These are phyloP conservation scores for Furnarius figulus DNA, from an alignment of 2,113 vertebrate species.

Conservation along the genomic window DNA sequence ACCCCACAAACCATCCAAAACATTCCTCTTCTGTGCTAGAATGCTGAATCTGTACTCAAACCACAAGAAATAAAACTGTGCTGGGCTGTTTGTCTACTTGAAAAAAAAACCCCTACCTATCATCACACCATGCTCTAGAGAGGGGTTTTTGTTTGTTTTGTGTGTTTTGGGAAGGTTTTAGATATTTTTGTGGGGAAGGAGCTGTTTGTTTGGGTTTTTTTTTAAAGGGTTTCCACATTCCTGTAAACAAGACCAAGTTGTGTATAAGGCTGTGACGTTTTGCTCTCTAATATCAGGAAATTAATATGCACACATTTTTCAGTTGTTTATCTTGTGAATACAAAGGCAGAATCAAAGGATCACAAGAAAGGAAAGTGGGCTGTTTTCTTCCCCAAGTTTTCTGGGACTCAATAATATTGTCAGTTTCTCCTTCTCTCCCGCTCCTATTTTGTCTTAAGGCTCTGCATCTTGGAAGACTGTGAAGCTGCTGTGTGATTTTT, in stretches of 20 bases:
- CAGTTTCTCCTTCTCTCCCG: conserved; percentile 50
- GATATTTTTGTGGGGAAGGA: neutral
- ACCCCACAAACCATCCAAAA: neutral
- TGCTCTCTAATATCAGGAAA: conserved; percentile 33
- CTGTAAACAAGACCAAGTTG: neutral
- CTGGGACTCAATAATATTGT: neutral
- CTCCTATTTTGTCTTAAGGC: conserved; percentile 75
- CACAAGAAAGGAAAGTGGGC: neutral
- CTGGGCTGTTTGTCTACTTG: neutral
- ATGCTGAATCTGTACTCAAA: neutral
- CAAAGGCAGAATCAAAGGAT: neutral
- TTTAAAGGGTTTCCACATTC: neutral
- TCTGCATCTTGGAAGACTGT: conserved; percentile 69
- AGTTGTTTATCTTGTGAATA: conserved; percentile 17
- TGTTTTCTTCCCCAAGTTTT: conserved; percentile 24
- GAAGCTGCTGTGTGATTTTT: conserved; percentile 75
- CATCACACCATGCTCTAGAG: neutral
- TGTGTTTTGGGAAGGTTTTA: neutral
- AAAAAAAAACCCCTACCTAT: neutral
- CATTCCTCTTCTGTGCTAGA: neutral
- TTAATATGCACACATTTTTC: neutral
- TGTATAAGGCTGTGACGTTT: conserved; percentile 24
- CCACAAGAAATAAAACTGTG: neutral
- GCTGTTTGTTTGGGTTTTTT: neutral
- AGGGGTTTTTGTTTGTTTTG: neutral